These are phyloP conservation scores for Octodon degus DNA, from an alignment of 2,113 vertebrate genomes.

Conservation along the genomic window DNA sequence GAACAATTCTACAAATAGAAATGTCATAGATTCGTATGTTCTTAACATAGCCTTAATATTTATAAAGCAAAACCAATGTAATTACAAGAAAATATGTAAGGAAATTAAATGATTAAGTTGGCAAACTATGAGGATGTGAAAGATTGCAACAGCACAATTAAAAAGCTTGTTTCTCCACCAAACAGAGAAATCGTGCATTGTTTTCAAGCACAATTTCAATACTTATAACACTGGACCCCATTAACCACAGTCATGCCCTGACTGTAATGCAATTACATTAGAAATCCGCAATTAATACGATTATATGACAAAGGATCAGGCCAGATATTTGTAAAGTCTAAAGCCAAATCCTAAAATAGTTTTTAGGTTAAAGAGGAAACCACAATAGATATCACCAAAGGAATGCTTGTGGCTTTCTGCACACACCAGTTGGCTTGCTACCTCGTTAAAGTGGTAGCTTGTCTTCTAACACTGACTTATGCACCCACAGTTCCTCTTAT, in stretches of 20 bases:
- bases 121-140: neutral
- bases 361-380: slow-evolving; percentile 45
- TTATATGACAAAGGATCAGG: neutral
- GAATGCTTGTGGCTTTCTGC: neutral
- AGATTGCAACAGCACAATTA: neutral
- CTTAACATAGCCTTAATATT: neutral
- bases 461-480: neutral
- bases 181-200: neutral
- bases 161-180: neutral
- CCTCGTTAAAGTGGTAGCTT: neutral
- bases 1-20: neutral
- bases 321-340: neutral
- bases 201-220: neutral
- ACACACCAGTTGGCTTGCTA: neutral
- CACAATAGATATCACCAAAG: neutral
- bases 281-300: neutral
- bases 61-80: slow-evolving; percentile 5
- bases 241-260: neutral
- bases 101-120: slow-evolving; percentile 14
- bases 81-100: slow-evolving; percentile 34
- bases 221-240: neutral
- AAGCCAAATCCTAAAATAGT: neutral
- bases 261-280: neutral
- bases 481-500: neutral
- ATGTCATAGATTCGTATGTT: neutral